phyloP scores from a whole-genome alignment of 2,888 invertebrate species.

The Meganola albula region DNA sequence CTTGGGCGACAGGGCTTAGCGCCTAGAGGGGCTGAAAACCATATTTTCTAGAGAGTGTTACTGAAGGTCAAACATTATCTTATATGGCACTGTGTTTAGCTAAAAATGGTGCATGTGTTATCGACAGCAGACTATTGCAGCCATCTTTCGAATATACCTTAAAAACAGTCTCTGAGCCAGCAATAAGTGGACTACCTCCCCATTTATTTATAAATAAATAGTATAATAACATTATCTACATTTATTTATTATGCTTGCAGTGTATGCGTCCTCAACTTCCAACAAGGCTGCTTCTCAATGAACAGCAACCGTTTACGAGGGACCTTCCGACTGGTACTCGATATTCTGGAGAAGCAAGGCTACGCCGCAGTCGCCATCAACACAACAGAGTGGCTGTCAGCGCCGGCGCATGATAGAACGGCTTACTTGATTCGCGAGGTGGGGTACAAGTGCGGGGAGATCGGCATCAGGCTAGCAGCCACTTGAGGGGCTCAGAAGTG shows the following conservation, averaged over 20 bases:
- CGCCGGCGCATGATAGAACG: conserved; percentile 78
- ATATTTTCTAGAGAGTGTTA: too few species aligned
- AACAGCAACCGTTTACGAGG: conserved; percentile 78
- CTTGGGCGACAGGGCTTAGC: too few species aligned
- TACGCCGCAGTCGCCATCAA: conserved; percentile 76
- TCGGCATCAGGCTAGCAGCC: conserved; percentile 53
- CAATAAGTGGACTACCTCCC: too few species aligned
- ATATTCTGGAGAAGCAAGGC: conserved; percentile 77
- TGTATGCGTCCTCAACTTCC: conserved; percentile 75
- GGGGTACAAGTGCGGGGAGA: conserved; percentile 66
- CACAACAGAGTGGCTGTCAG: conserved; percentile 66
- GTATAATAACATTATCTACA: too few species aligned
- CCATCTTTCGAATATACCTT: too few species aligned
- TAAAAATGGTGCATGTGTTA: too few species aligned
- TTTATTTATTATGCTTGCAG: conserved; percentile 60
- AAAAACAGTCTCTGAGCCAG: too few species aligned
- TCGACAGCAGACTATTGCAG: too few species aligned
- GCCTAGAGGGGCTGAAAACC: too few species aligned
- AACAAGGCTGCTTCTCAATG: conserved; percentile 72
- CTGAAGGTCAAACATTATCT: too few species aligned
- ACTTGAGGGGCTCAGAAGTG: conserved; percentile 31
- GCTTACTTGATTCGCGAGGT: conserved; percentile 79
- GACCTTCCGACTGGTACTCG: conserved; percentile 67
- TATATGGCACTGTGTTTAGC: too few species aligned
- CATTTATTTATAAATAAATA: too few species aligned